Conservation (phyloP, 2,113 vertebrate species). For the Pogonocichla stellata region DNA sequence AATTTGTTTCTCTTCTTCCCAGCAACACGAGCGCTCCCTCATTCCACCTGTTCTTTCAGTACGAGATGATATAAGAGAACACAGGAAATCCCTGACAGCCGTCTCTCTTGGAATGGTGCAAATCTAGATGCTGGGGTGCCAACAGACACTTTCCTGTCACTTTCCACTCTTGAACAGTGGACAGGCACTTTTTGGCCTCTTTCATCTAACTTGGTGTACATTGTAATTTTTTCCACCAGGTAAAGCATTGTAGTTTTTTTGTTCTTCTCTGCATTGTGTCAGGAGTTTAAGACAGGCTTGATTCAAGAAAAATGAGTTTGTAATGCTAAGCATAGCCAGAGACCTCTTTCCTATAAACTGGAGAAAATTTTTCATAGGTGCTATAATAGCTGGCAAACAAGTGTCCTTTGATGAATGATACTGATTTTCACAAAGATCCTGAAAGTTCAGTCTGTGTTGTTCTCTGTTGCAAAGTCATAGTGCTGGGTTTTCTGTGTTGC, state of each 20-base stretch:
- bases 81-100: background rate
- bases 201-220: background rate
- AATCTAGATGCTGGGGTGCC: background rate
- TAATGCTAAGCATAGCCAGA: background rate
- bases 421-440: background rate
- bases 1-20: background rate
- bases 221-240: background rate
- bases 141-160: background rate
- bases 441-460: background rate
- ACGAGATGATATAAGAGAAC: background rate
- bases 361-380: background rate
- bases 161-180: background rate
- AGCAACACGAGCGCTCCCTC: fast-evolving
- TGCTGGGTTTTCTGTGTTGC: background rate
- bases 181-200: background rate
- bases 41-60: background rate
- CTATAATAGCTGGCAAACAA: background rate
- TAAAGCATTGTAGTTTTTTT: background rate
- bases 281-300: background rate
- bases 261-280: background rate
- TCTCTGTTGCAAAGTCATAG: background rate
- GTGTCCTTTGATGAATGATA: background rate
- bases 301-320: background rate
- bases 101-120: background rate
- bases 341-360: background rate